Base-by-base conservation (phyloP, 2,888 invertebrate genomes). In the Bombyx huttoni region DNA sequence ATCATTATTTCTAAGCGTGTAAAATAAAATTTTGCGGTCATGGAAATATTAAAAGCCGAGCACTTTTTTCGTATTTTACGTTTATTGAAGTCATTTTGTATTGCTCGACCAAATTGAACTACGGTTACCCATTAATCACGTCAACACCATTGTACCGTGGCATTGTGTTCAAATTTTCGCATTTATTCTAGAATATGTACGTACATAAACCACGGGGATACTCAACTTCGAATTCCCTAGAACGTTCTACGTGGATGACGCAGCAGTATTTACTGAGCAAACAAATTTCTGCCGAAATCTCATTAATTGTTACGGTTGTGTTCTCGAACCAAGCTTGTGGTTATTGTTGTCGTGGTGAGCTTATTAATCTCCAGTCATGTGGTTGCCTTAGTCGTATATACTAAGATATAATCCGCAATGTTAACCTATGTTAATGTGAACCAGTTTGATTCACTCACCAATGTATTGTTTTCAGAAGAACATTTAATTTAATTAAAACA, bases 41-140 rank as follows among this genome's bases (percentile, higher is more conserved):
- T 46, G 8, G 24, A 34, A n/a, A n/a, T 34, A 46, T 5, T 50
- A 50, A 13, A 13, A 34, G 12, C 13, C 34, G 34, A 13, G 34
- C 34, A 13, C 34, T 13, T 40, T 47, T 48, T 52, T 33, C 13
- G n/a, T 33, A 45, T 48, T 47, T 50, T 8, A 34, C 33, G 33
- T 7, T n/a, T 45, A 46, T n/a, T 57, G 54, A 58, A 60, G 64
- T 67, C 69, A 63, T 68, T 68, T 68, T 68, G 67, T 67, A 63
- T 62, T 56, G 65, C 65, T 63, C 54, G 59, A 65, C 67, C 70
- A 68, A 72, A 71, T 75, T 71, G 70, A 68, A 61, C 63, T 57
- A 12, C 58, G 58, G 62, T 66, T 63, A 62, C 62, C 61, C 65
- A 76, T 76, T 75, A 77, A 76, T 77, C 75, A 77, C 62, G 63